Conservation (phyloP, 2,888 invertebrate species). For the Catocala fraxini region DNA sequence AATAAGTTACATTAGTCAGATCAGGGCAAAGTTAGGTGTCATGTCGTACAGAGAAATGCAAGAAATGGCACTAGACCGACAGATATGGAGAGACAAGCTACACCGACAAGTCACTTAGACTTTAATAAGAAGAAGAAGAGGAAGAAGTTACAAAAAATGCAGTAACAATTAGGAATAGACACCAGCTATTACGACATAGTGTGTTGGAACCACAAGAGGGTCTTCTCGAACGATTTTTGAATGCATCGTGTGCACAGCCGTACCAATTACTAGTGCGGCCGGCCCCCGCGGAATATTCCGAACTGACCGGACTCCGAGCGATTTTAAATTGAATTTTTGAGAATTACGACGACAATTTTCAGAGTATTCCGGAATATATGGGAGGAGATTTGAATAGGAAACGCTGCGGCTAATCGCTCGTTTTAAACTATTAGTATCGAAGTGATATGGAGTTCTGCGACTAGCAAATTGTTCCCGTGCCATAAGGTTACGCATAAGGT, state of each 20-base stretch:
- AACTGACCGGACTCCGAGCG: slow-evolving; percentile 64
- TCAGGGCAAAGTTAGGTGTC: too few relatives aligned
- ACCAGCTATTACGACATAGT: slow-evolving; percentile 17
- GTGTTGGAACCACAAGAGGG: slow-evolving; percentile 28
- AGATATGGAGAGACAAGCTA: too few relatives aligned
- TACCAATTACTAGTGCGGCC: slow-evolving; percentile 73
- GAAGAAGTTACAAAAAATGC: too few relatives aligned
- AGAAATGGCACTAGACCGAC: too few relatives aligned
- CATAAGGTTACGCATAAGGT: too few relatives aligned
- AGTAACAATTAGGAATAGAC: too few relatives aligned
- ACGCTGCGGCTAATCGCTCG: slow-evolving; percentile 5
- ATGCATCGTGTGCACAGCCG: slow-evolving; percentile 68
- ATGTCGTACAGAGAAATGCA: too few relatives aligned
- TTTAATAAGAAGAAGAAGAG: too few relatives aligned
- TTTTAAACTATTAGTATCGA: neutral
- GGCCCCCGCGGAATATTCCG: slow-evolving; percentile 58
- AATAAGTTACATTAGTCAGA: too few relatives aligned
- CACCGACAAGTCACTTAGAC: too few relatives aligned
- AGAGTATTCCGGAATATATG: slow-evolving; percentile 52
- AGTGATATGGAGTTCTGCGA: too few relatives aligned
- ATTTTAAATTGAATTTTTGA: slow-evolving; percentile 77
- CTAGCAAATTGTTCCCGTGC: too few relatives aligned
- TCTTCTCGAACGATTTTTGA: slow-evolving; percentile 63
- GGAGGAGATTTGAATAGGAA: slow-evolving; percentile 24
- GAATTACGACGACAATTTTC: slow-evolving; percentile 74